phyloP scores from a whole-genome alignment of 2,113 vertebrate genomes.

The Pristiophorus japonicus region DNA sequence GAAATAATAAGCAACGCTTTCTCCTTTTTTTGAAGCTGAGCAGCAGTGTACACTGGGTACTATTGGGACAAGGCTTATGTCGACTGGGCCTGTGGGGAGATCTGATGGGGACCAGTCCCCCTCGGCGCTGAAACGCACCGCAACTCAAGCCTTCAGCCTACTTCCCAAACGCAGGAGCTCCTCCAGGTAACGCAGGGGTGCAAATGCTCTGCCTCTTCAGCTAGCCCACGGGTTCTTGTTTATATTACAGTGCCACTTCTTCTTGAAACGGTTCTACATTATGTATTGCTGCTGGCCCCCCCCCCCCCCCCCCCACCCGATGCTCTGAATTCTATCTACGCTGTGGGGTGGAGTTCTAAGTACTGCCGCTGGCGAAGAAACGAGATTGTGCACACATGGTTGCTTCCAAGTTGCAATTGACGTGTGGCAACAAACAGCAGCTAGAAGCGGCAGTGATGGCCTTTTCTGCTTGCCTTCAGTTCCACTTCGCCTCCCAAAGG shows the following conservation, averaged over 20 bases:
- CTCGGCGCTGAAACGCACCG: conserved; percentile 72
- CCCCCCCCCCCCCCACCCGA: background rate
- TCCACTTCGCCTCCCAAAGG: no score
- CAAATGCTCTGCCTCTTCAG: background rate
- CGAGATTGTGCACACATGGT: background rate
- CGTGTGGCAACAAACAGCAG: background rate
- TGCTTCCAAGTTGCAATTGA: background rate
- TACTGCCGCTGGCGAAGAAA: fast-evolving
- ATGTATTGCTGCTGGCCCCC: background rate
- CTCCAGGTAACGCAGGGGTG: conserved; percentile 64
- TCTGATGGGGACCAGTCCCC: conserved; percentile 83
- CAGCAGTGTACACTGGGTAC: conserved; percentile 44
- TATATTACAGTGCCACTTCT: conserved; percentile 6
- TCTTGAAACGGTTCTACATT: background rate
- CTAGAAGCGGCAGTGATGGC: background rate
- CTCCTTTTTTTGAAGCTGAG: conserved; percentile 49
- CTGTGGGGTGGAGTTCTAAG: background rate
- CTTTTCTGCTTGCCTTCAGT: background rate
- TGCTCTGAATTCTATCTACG: background rate
- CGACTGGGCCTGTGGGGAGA: conserved; percentile 71
- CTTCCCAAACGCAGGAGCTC: conserved; percentile 90
- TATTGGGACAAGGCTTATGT: conserved; percentile 60
- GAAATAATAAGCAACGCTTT: background rate
- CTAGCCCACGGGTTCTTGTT: background rate
- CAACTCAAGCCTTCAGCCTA: conserved; percentile 68